Evolutionary conservation across 2,888 invertebrate species (phyloP).

Genomic region (Rhingia campestris): DNA sequence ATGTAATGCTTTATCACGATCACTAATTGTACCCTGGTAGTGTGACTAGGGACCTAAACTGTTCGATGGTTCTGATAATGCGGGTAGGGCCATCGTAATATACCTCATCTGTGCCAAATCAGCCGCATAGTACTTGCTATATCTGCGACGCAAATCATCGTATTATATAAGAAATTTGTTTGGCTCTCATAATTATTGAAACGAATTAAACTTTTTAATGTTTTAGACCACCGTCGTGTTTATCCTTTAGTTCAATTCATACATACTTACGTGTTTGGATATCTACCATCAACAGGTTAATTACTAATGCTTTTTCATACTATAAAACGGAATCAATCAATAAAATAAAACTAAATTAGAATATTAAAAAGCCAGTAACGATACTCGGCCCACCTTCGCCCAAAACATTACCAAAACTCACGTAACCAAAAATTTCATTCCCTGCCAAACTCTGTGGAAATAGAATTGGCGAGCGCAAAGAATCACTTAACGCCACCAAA

Average conservation of each 20-base stretch:
- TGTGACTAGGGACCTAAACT: no score
- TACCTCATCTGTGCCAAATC: no score
- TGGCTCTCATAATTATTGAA: no score
- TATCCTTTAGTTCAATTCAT: background rate
- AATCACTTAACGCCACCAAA: constrained; percentile 54
- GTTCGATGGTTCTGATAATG: no score
- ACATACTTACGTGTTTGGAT: constrained; percentile 2
- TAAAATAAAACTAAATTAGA: constrained; percentile 10
- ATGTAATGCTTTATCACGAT: no score
- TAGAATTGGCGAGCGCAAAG: constrained; percentile 49
- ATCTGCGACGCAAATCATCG: no score
- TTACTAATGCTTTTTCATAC: background rate
- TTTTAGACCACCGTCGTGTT: no score
- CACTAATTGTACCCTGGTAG: no score
- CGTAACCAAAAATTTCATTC: background rate
- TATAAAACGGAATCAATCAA: constrained; percentile 9
- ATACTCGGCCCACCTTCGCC: background rate
- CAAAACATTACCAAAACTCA: background rate
- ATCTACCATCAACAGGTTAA: background rate
- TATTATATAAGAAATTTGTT: no score
- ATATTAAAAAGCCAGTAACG: constrained; percentile 17
- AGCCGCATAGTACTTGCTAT: no score
- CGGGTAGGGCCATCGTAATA: no score
- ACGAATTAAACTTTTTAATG: no score
- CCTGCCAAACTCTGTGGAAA: constrained; percentile 25